These are phyloP conservation scores for Tragelaphus oryx DNA, from an alignment of 2,797 vertebrate species.

Conservation along the genomic window DNA sequence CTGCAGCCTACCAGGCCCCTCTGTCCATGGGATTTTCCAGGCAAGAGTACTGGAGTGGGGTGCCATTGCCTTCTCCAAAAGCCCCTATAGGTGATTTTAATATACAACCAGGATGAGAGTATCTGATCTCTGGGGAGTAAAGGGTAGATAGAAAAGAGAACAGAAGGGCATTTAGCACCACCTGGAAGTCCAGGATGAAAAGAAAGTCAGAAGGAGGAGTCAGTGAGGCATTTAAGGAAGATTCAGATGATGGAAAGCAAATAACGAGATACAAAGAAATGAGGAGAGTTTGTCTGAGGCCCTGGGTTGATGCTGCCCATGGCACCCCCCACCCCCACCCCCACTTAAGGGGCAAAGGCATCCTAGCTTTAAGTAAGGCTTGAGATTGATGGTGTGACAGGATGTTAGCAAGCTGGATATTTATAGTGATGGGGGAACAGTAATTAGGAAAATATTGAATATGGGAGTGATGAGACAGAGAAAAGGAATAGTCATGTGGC, in stretches of 20 bases:
- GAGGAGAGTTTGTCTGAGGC: neutral
- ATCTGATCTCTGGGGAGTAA: neutral
- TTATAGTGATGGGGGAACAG: no score
- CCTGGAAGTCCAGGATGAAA: neutral
- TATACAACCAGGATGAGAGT: neutral
- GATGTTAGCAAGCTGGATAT: neutral
- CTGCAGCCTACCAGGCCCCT: no score
- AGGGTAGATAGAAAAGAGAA: neutral
- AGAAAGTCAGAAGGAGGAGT: neutral
- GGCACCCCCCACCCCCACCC: accelerated
- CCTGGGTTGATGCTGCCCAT: neutral
- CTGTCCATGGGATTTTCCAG: no score
- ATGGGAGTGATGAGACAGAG: neutral
- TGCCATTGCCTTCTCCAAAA: no score
- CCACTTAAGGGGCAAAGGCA: neutral
- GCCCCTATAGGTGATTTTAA: no score
- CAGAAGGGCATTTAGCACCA: neutral
- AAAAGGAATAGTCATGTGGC: accelerated
- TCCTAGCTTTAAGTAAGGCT: neutral
- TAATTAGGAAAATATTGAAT: neutral
- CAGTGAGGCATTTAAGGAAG: neutral
- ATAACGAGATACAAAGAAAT: neutral
- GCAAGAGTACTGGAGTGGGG: no score
- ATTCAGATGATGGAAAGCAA: neutral
- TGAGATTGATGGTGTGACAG: accelerated